Evolutionary conservation across 2,888 invertebrate species (phyloP), one percentile per base, ranked within the genome.

Genomic region (Lissocephala sabroskyi): DNA sequence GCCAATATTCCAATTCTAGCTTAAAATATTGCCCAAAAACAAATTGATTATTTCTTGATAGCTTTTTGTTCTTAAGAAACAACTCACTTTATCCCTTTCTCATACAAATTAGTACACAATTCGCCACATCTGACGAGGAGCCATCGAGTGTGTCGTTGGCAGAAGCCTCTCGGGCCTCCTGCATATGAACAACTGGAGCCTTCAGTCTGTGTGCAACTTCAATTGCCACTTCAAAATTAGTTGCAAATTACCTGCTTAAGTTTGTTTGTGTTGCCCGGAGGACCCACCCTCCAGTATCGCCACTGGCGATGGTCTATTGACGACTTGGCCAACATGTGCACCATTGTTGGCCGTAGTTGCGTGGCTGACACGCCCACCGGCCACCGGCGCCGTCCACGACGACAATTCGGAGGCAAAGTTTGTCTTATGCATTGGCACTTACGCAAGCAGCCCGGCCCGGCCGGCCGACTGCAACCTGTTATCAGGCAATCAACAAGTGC

Each of bases 221-320:
- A 62, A 53, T 53, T 63, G 56, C 52, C 70, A 68, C 70, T 76
- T 61, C 65, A 65, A 61, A 76, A 71, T 71, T 71, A 71, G 77
- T 71, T 71, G 70, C 70, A 71, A 76, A 76, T 71, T 71, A 76
- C 74, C 70, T 76, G 65, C 70, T 76, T 71, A 71, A 76, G 70
- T 68, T 55, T 68, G 70, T 73, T 70, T 73, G 70, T 55, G n/a
- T 47, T n/a, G 37, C 19, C 16, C 18, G 17, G 28, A 14, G n/a
- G 28, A 11, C 56, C 52, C 52, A 57, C 52, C 19, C 9, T 33
- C 13, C 19, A 32, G 29, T 45, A 35, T 33, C 28, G 35, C 44
- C 32, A 35, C 36, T 39, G 44, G n/a, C n/a, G n/a, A n/a, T n/a
- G n/a, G n/a, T n/a, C 33, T 28, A 45, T 45, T 35, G 36, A 42